These are phyloP conservation scores for Minunthozetes semirufus DNA, from an alignment of 2,888 invertebrate genomes.

Conservation along the genomic window DNA sequence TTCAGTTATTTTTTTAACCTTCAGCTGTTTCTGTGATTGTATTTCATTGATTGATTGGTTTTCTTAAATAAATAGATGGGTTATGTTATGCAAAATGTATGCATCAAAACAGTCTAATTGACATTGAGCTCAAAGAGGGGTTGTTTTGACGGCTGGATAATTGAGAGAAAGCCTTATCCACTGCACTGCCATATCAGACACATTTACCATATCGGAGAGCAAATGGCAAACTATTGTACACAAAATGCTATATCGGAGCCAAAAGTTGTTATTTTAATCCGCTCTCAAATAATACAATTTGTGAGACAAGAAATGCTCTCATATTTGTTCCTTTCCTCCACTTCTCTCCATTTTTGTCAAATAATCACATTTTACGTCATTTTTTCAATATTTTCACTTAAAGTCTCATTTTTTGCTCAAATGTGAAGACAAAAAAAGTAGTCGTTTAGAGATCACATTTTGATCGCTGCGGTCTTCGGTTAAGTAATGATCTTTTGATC, in stretches of 20 bases:
- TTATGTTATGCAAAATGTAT: too few species aligned
- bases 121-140: too few species aligned
- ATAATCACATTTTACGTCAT: not conserved
- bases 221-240: too few species aligned
- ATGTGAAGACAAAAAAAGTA: not conserved
- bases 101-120: too few species aligned
- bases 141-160: too few species aligned
- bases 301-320: not conserved
- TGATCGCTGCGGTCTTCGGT: not conserved
- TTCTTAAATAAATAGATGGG: too few species aligned
- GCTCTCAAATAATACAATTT: conserved; percentile 2
- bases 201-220: too few species aligned
- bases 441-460: not conserved
- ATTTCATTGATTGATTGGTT: too few species aligned
- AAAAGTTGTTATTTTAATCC: conserved; percentile 15
- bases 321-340: not conserved
- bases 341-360: not conserved
- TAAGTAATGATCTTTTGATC: not conserved
- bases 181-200: not conserved
- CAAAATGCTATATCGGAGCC: not conserved
- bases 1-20: too few species aligned
- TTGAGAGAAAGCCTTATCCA: too few species aligned
- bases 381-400: not conserved
- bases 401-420: not conserved
- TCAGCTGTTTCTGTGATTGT: too few species aligned